Evolutionary conservation across 2,797 vertebrate species (phyloP).

Genomic region (Graptemys geographica): DNA sequence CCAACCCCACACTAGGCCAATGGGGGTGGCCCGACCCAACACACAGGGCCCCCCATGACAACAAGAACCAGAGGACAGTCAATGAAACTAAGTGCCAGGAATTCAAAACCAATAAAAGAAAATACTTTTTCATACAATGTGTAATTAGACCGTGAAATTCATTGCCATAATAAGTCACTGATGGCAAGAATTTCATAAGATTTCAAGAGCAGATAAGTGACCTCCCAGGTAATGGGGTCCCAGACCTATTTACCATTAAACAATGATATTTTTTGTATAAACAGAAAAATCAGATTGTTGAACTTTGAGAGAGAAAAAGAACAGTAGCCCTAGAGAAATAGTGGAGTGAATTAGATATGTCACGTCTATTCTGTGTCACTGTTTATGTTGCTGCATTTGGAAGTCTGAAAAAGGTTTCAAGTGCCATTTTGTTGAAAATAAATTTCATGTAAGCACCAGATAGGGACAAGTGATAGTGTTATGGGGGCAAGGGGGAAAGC

Average conservation of each 20-base stretch:
- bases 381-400: background rate
- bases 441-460: background rate
- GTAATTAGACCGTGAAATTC: background rate
- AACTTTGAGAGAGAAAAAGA: background rate
- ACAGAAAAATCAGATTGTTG: background rate
- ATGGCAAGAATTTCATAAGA: background rate
- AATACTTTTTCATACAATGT: background rate
- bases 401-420: conserved; percentile 35
- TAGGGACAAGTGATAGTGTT: conserved; percentile 39
- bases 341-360: background rate
- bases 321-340: fast-evolving
- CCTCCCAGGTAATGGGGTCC: fast-evolving
- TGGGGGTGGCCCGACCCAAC: too few species aligned
- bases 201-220: background rate
- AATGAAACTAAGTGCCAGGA: background rate
- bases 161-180: background rate
- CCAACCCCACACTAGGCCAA: too few species aligned
- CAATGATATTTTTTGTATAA: background rate
- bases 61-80: background rate
- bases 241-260: fast-evolving
- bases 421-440: conserved; percentile 23
- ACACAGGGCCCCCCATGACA: too few species aligned
- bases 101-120: background rate
- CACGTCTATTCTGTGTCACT: background rate
- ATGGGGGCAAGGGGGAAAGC: background rate